A percentile compares a stretch with the other conserved stretches of the same genome.
These are phyloP conservation scores for Palythoa caribaeorum DNA, from an alignment of 92 coral and sea anemone species.

Conservation along the genomic window DNA sequence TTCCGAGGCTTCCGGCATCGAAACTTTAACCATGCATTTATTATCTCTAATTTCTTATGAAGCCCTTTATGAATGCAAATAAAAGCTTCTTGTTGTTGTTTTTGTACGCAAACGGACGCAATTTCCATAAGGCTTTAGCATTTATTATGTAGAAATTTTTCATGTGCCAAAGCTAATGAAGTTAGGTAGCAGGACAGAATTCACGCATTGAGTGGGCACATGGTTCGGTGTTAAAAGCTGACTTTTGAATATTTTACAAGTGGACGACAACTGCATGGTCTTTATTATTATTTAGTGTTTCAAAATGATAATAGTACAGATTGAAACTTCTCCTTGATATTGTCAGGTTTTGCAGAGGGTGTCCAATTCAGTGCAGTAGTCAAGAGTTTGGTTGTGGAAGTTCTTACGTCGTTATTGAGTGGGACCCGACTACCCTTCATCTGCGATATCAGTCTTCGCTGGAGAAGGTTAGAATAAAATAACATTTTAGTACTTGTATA, in stretches of 20 bases:
- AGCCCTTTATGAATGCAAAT: no score
- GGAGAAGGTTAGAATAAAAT: slow-evolving; percentile 71
- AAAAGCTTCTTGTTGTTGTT: no score
- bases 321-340: background rate
- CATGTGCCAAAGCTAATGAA: background rate
- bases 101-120: no score
- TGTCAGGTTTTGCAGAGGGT: slow-evolving; percentile 91
- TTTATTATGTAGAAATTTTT: background rate
- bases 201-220: no score
- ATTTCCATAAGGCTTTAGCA: no score
- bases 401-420: slow-evolving; percentile 91
- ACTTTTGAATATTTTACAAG: no score
- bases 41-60: no score
- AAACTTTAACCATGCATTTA: no score
- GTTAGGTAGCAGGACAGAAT: background rate
- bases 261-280: no score
- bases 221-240: no score
- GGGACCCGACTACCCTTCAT: slow-evolving; percentile 99
- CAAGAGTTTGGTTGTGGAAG: slow-evolving; percentile 89
- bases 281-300: background rate
- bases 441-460: slow-evolving; percentile 95
- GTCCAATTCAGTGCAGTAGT: slow-evolving; percentile 80
- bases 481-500: background rate
- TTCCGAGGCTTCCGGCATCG: no score
- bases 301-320: background rate